Base-by-base conservation (phyloP, 1,140 invertebrate genomes). In the Lineus longissimus region DNA sequence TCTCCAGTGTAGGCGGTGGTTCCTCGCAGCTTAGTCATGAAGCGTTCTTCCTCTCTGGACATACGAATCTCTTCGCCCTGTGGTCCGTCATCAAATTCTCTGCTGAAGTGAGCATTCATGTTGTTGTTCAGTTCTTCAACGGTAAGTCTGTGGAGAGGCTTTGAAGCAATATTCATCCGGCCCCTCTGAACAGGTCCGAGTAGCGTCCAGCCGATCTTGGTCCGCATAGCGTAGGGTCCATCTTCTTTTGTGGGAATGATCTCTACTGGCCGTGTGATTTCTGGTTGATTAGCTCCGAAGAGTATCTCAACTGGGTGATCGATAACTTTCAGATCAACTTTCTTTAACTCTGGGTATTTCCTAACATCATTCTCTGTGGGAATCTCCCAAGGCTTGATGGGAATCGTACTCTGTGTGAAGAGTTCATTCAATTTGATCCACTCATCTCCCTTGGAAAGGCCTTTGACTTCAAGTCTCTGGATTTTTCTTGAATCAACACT, bases 51-150 rank as follows among this genome's bases (percentile, higher is more conserved):
- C n/a, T 51, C 47, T n/a, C 6, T 6, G 25, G 47, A 51, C 19
- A 51, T 51, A 23, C n/a, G 6, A 51, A 51, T 51, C 47, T 51
- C 47, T 51, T 51, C 47, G 25, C 47, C 47, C 9, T 23, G 47
- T n/a, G 47, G 47, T 51, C 47, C 47, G 47, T 51, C 47, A 51
- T 51, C n/a, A 27, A 51, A 51, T 27, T 51, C 47, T n/a, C 47
- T 19, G 6, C 9, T 23, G 47, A 51, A 51, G n/a, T 51, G 47
- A 23, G 47, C 47, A 51, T n/a, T 51, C n/a, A 51, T 7, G n/a
- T n/a, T 51, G 4, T 51, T n/a, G 47, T 51, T 51, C 25, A 51
- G 47, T 23, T 51, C 47, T 23, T 23, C 47, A 23, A 51, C 25
- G 9, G 6, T 23, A 19, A 51, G 6, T 51, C 25, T 51, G 25